Evolutionary conservation across 2,888 invertebrate genomes (phyloP), one percentile per base, ranked within the genome.

Genomic region (Hemithea aestivaria): DNA sequence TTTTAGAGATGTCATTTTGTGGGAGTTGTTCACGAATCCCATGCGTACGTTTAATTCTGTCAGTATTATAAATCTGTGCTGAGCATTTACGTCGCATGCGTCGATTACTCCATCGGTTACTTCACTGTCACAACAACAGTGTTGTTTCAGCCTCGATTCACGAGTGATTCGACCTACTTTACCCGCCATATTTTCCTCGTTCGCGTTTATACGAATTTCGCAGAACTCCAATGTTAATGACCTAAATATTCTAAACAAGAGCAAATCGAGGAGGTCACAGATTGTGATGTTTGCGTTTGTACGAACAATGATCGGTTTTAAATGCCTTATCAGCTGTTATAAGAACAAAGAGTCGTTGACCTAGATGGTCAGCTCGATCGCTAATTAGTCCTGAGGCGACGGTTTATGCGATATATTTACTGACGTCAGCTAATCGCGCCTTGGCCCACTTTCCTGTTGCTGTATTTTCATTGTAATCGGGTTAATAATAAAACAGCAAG

Each of bases 281-380:
- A 44, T 34, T 33, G 28, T 5, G 40, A 48, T 49, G 48, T 53
- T 50, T 45, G 45, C 39, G 38, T 11, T 30, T 23, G 38, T 11
- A 27, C 27, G 7, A 45, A 44, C 39, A 36, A 41, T 25, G 26
- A 20, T 33, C 20, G 12, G 44, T 56, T 36, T 53, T 58, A 51
- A 56, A 57, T 48, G 57, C 47, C 53, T 66, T 71, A 74, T 75
- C 69, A 67, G 50, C 48, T 43, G 30, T 27, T 33, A 56, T 45
- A 54, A 65, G 58, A 75, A 74, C 72, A 76, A 76, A 73, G 71
- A 71, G 77, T 78, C 79, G 67, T 76, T 80, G 82, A 82, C 82
- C 83, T 55, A 81, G 63, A 72, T 79, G 63, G 62, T 61, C 44
- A 47, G 51, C 49, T 53, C 56, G 45, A 48, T 54, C 50, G 49